Percentiles rank a stretch among this genome's conserved stretches.
Evolutionary conservation across 2,888 invertebrate genomes (phyloP).

Genomic region (Apamea epomidion): DNA sequence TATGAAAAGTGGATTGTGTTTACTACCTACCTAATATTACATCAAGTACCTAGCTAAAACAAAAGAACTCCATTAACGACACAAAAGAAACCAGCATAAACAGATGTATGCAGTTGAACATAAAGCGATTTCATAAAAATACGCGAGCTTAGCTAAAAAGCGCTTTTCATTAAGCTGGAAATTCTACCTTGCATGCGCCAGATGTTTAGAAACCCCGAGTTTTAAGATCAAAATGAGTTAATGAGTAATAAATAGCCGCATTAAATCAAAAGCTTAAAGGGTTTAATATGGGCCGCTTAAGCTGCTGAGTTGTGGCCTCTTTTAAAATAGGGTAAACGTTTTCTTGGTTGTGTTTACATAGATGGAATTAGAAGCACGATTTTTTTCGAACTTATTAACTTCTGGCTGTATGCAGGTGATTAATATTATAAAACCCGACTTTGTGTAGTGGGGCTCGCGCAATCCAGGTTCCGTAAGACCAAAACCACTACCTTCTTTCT

Average conservation of each 20-base stretch:
- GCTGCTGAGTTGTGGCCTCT: conserved; percentile 56
- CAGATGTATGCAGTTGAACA: conserved; percentile 17
- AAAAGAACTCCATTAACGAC: background rate
- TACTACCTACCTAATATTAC: background rate
- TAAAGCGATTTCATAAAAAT: conserved; percentile 26
- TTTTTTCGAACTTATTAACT: background rate
- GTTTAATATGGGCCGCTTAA: conserved; percentile 52
- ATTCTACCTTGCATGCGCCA: conserved; percentile 39
- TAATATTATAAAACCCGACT: background rate
- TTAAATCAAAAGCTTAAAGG: conserved; percentile 57
- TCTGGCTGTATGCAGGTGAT: background rate
- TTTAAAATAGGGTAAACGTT: conserved; percentile 52
- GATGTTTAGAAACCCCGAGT: conserved; percentile 53
- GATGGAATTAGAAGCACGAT: conserved; percentile 16
- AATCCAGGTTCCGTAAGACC: background rate
- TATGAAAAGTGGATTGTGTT: background rate
- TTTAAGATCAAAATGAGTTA: conserved; percentile 58
- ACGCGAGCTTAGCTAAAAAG: conserved; percentile 25
- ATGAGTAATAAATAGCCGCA: conserved; percentile 60
- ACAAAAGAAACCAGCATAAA: conserved; percentile 15
- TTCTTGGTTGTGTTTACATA: conserved; percentile 32
- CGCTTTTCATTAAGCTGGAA: conserved; percentile 45
- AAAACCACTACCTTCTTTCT: background rate
- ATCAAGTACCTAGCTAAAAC: background rate
- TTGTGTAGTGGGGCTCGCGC: too few species aligned